phyloP scores from a whole-genome alignment of 2,888 invertebrate genomes.

The Molanna angustata region DNA sequence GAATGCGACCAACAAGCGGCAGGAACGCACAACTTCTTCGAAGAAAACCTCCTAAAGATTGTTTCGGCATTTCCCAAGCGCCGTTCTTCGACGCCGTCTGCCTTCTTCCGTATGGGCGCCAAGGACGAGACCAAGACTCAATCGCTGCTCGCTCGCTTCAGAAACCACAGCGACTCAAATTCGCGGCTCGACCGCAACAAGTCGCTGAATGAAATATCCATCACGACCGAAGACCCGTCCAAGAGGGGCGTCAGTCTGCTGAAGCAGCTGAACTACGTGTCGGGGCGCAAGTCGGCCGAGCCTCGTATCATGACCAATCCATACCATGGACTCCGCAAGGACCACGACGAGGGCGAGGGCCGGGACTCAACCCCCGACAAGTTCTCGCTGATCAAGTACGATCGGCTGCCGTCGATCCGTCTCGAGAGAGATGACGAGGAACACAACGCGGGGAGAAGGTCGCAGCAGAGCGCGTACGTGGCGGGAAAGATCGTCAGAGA shows the following conservation, averaged over 20 bases:
- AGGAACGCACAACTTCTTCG: constrained; percentile 36
- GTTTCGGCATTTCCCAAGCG: constrained; percentile 42
- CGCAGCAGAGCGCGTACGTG: constrained; percentile 43
- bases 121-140: constrained; percentile 18
- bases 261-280: constrained; percentile 18
- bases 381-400: constrained; percentile 47
- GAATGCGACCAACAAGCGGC: too few species aligned
- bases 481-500: constrained; percentile 43
- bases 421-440: constrained; percentile 39
- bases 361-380: constrained; percentile 37
- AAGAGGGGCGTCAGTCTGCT: constrained; percentile 5
- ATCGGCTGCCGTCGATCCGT: constrained; percentile 43
- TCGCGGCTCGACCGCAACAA: not conserved
- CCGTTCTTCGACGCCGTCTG: constrained; percentile 44
- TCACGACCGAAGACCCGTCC: constrained; percentile 8
- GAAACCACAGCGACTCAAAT: constrained; percentile 1
- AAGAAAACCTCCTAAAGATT: constrained; percentile 42
- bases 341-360: not conserved
- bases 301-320: constrained; percentile 20
- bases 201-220: constrained; percentile 21
- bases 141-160: constrained; percentile 10
- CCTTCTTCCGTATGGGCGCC: constrained; percentile 26
- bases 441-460: constrained; percentile 41
- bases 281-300: constrained; percentile 29
- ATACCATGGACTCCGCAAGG: not conserved